phyloP scores from a whole-genome alignment of 2,888 invertebrate species.

The Pseudococcus jackbeardsleyi region DNA sequence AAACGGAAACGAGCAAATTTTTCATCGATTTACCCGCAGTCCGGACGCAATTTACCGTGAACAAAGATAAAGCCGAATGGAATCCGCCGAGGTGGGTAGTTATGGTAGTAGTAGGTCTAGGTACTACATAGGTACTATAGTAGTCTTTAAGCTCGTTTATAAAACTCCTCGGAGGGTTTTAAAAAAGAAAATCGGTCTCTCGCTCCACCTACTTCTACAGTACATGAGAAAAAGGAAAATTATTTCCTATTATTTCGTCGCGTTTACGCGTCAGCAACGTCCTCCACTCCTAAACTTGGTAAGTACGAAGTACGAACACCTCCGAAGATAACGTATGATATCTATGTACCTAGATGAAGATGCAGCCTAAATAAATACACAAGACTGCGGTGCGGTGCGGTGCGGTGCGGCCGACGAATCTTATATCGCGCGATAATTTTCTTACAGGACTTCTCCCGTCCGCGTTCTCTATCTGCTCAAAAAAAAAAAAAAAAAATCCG shows the following conservation, averaged over 20 bases:
- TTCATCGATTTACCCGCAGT: not conserved
- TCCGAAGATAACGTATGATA: too few species aligned
- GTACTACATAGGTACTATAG: too few species aligned
- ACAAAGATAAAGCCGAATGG: not conserved
- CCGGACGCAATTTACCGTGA: not conserved
- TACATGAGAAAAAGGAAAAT: not conserved
- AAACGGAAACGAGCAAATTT: not conserved
- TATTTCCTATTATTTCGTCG: not conserved
- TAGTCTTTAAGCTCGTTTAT: not conserved
- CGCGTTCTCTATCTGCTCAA: too few species aligned
- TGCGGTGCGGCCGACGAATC: too few species aligned
- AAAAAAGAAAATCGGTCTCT: not conserved
- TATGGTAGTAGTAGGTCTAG: too few species aligned
- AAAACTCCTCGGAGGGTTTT: conserved; percentile 3
- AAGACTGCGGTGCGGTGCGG: too few species aligned
- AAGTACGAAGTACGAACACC: too few species aligned
- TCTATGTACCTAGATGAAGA: too few species aligned
- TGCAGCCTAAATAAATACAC: too few species aligned
- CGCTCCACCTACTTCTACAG: not conserved
- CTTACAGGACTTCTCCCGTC: too few species aligned
- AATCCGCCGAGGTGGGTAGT: not conserved
- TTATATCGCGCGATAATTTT: too few species aligned
- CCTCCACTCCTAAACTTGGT: not conserved
- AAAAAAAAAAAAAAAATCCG: too few species aligned
- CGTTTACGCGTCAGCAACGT: not conserved